These are phyloP conservation scores for Eristalis arbustorum DNA, from an alignment of 2,888 invertebrate genomes.

Conservation along the genomic window DNA sequence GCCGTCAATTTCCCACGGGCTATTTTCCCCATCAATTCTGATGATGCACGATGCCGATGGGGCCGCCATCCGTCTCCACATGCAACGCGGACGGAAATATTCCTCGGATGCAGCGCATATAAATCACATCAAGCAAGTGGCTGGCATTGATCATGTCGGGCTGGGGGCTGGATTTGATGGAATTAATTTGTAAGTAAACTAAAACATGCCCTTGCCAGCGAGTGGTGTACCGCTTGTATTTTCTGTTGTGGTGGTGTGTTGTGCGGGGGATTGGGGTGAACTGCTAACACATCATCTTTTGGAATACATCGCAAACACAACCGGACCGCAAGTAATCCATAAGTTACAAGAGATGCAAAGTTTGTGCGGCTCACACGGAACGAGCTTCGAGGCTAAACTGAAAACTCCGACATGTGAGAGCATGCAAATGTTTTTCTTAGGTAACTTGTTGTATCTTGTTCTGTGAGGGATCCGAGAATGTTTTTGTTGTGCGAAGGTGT, in stretches of 20 bases:
- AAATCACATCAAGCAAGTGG: slow-evolving; percentile 92
- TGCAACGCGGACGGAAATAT: slow-evolving; percentile 15
- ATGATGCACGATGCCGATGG: background rate
- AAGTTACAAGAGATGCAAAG: background rate
- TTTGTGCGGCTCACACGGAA: background rate
- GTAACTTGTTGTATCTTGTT: background rate
- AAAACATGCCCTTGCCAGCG: slow-evolving; percentile 1
- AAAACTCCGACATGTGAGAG: background rate
- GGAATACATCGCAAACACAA: background rate
- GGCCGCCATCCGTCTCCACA: background rate
- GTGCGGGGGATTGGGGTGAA: background rate
- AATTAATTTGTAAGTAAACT: slow-evolving; percentile 91
- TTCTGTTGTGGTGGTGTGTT: background rate
- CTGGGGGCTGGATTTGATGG: slow-evolving; percentile 94
- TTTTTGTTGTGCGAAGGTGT: background rate
- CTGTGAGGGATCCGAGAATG: background rate
- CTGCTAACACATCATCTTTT: background rate
- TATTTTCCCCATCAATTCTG: slow-evolving; percentile 31
- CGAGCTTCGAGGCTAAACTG: background rate
- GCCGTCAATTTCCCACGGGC: slow-evolving; percentile 39
- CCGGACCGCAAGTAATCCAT: background rate
- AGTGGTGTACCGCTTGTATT: background rate
- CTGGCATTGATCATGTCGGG: slow-evolving; percentile 93
- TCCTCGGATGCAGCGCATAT: slow-evolving; percentile 86
- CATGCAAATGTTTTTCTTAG: background rate